Percentiles rank a stretch among this genome's conserved stretches.
phyloP scores from a whole-genome alignment of 2,888 invertebrate species.

The Bellardia pandia region DNA sequence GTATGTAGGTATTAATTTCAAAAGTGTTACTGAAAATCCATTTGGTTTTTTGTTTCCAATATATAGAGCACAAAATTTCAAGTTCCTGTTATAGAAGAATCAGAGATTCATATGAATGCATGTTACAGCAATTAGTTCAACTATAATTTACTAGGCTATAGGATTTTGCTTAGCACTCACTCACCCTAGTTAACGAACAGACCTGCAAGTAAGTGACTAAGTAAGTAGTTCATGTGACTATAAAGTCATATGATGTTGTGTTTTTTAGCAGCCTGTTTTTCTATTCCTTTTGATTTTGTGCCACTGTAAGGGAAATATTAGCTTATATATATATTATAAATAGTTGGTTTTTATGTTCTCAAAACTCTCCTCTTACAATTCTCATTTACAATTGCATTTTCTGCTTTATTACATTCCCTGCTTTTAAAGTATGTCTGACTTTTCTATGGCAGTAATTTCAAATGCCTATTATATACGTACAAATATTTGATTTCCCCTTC shows the following conservation, averaged over 20 bases:
- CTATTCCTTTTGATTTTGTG: not conserved
- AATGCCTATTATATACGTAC: conserved; percentile 15
- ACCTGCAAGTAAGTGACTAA: conserved; percentile 19
- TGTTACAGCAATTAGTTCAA: conserved; percentile 68
- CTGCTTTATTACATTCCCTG: conserved; percentile 67
- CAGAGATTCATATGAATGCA: conserved; percentile 26
- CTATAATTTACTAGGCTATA: conserved; percentile 52
- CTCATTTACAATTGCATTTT: conserved; percentile 69
- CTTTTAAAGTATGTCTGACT: not conserved
- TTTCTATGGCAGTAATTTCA: conserved; percentile 4
- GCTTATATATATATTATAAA: too few relatives aligned
- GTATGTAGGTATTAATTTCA: not conserved
- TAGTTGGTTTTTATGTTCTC: conserved; percentile 20
- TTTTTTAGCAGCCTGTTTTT: conserved; percentile 14
- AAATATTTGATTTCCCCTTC: not conserved
- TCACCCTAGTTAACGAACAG: not conserved
- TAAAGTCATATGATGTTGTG: conserved; percentile 13
- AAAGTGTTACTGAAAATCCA: conserved; percentile 17
- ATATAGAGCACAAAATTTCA: conserved; percentile 19
- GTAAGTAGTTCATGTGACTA: conserved; percentile 44
- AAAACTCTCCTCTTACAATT: not conserved
- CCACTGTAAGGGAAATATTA: conserved; percentile 3
- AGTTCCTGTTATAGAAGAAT: conserved; percentile 6
- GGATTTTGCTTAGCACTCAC: conserved; percentile 24
- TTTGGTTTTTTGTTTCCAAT: conserved; percentile 15